Evolutionary conservation across 2,888 invertebrate genomes (phyloP).

Genomic region (Volucella bombylans): DNA sequence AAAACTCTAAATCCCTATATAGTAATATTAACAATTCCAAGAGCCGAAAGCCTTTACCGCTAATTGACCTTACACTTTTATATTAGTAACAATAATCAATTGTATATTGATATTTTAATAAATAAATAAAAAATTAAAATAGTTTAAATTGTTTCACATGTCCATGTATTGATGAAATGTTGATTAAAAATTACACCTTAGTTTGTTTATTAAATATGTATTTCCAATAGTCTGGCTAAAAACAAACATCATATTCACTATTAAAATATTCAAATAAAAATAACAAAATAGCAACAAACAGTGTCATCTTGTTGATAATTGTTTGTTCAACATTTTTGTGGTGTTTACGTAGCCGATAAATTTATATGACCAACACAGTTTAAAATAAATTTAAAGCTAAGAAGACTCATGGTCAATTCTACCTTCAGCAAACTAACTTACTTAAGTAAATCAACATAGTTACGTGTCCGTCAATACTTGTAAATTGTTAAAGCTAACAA

Average conservation of each 20-base stretch:
- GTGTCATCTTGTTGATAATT: slow-evolving; percentile 20
- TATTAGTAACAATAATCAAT: too few species aligned
- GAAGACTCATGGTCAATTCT: slow-evolving; percentile 13
- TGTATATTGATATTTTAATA: too few species aligned
- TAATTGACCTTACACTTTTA: too few species aligned
- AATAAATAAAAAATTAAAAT: too few species aligned
- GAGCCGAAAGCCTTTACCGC: too few species aligned
- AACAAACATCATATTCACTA: neutral
- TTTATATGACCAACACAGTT: neutral
- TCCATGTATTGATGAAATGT: too few species aligned
- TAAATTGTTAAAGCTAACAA: slow-evolving; percentile 42
- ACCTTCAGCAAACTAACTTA: slow-evolving; percentile 22
- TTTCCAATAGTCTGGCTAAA: too few species aligned
- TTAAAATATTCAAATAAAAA: neutral
- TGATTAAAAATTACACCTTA: too few species aligned
- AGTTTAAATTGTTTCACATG: too few species aligned
- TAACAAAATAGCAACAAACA: neutral
- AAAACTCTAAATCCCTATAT: too few species aligned
- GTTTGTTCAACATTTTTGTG: slow-evolving; percentile 1
- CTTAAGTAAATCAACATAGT: neutral
- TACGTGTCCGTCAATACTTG: slow-evolving; percentile 16
- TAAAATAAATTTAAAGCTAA: slow-evolving; percentile 11
- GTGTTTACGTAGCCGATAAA: slow-evolving; percentile 13
- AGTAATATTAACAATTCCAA: too few species aligned
- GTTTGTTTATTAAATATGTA: too few species aligned